Evolutionary conservation across 2,888 invertebrate genomes (phyloP).

Genomic region (Eupithecia dodoneata): DNA sequence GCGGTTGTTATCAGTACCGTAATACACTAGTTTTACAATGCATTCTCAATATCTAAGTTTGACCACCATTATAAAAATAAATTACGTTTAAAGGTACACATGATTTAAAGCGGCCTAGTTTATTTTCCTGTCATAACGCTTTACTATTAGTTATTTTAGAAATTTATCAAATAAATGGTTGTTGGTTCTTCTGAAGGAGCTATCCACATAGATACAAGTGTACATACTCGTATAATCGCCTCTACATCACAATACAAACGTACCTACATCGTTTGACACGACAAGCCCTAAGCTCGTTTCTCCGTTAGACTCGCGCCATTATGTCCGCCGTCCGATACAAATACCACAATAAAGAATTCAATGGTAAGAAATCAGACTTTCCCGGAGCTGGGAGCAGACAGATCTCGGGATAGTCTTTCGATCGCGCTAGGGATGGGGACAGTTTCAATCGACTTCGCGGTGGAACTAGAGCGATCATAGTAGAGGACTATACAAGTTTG

Average conservation of each 20-base stretch:
- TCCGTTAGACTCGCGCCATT: neutral
- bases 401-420: slow-evolving; percentile 30
- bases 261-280: neutral
- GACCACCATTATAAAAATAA: neutral
- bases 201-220: neutral
- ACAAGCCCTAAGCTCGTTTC: neutral
- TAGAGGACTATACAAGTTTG: neutral
- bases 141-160: neutral
- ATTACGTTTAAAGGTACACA: neutral
- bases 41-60: neutral
- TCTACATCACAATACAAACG: neutral
- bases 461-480: neutral
- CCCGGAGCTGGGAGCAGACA: slow-evolving; percentile 33
- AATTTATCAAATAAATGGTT: neutral
- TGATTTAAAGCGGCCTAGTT: neutral
- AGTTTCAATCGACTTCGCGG: neutral
- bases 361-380: slow-evolving; percentile 40
- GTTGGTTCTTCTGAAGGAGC: neutral
- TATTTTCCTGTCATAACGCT: neutral
- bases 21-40: neutral
- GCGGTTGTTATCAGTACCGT: neutral
- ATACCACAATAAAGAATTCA: slow-evolving; percentile 42
- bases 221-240: neutral
- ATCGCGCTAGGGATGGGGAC: slow-evolving; percentile 27
- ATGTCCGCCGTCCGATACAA: slow-evolving; percentile 23